Evolutionary conservation across 2,113 vertebrate species (phyloP).

Genomic region (Kryptolebias marmoratus): DNA sequence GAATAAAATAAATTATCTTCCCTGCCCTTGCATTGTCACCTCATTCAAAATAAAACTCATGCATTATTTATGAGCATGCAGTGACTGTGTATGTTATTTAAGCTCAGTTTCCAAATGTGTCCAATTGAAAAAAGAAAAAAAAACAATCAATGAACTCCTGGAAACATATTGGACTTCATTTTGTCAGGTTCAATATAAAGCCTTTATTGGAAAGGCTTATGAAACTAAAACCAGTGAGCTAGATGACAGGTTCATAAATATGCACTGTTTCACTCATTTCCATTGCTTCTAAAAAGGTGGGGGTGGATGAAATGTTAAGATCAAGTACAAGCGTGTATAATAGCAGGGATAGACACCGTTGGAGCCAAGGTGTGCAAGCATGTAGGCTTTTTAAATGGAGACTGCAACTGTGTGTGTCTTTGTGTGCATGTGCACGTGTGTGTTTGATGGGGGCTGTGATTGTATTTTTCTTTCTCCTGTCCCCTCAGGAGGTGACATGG

Average conservation of each 20-base stretch:
- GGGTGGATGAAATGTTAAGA: slow-evolving; percentile 20
- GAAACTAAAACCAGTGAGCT: slow-evolving; percentile 5
- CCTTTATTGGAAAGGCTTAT: background rate
- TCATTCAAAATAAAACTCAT: slow-evolving; percentile 16
- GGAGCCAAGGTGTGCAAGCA: slow-evolving; percentile 5
- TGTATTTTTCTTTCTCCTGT: slow-evolving; percentile 76
- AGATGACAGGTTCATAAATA: background rate
- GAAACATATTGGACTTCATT: background rate
- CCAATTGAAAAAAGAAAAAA: background rate
- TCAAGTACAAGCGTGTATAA: slow-evolving; percentile 18
- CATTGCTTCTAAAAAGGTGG: background rate
- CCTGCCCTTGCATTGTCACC: slow-evolving; percentile 17
- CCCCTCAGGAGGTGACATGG: slow-evolving; percentile 79
- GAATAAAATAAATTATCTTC: slow-evolving; percentile 29
- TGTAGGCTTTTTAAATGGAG: slow-evolving; percentile 38
- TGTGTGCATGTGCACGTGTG: slow-evolving; percentile 14
- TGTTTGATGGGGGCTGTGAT: slow-evolving; percentile 64
- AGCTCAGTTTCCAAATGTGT: background rate
- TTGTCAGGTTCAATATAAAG: background rate
- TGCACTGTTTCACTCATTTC: slow-evolving; percentile 13
- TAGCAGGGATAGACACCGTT: slow-evolving; percentile 13
- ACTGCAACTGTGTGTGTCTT: slow-evolving; percentile 9
- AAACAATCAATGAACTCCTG: slow-evolving; percentile 3
- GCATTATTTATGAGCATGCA: slow-evolving; percentile 1
- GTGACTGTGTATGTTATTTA: slow-evolving; percentile 7